phyloP scores from a whole-genome alignment of 2,797 vertebrate genomes.

The Cossypha dichroa region DNA sequence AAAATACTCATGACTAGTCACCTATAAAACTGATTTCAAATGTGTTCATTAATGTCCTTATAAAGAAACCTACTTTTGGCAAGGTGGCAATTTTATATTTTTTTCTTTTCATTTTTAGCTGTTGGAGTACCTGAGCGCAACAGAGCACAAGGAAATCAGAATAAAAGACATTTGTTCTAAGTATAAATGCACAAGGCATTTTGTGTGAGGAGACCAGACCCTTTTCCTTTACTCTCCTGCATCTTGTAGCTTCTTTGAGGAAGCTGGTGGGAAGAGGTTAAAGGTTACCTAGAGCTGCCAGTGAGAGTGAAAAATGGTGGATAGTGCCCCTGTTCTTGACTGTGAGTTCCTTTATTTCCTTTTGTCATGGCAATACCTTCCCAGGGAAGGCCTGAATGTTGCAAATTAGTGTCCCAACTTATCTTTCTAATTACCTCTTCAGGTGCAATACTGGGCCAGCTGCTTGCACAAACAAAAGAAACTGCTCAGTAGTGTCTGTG shows the following conservation, averaged over 20 bases:
- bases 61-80: not conserved
- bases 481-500: not conserved
- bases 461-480: slow-evolving; percentile 25
- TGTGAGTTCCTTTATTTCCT: slow-evolving; percentile 54
- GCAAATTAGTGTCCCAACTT: slow-evolving; percentile 66
- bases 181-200: slow-evolving; percentile 4
- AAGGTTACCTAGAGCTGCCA: slow-evolving; percentile 71
- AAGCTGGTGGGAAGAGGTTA: slow-evolving; percentile 76
- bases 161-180: slow-evolving; percentile 45
- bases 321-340: slow-evolving; percentile 58
- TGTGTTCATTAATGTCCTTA: not conserved
- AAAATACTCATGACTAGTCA: not conserved
- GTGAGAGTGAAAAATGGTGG: slow-evolving; percentile 72
- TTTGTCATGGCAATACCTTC: slow-evolving; percentile 71
- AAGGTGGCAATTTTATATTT: not conserved
- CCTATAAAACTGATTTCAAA: not conserved
- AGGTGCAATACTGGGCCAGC: slow-evolving; percentile 64
- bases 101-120: not conserved
- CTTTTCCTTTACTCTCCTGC: slow-evolving; percentile 56
- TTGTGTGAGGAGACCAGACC: not conserved
- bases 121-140: slow-evolving; percentile 28
- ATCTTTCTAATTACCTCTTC: slow-evolving; percentile 71
- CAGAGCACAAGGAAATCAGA: not conserved
- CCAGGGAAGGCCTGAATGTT: slow-evolving; percentile 60
- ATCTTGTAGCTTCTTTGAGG: slow-evolving; percentile 70